Evolutionary conservation across 2,797 vertebrate genomes (phyloP).

Genomic region (Phrynocephalus vlangalii): DNA sequence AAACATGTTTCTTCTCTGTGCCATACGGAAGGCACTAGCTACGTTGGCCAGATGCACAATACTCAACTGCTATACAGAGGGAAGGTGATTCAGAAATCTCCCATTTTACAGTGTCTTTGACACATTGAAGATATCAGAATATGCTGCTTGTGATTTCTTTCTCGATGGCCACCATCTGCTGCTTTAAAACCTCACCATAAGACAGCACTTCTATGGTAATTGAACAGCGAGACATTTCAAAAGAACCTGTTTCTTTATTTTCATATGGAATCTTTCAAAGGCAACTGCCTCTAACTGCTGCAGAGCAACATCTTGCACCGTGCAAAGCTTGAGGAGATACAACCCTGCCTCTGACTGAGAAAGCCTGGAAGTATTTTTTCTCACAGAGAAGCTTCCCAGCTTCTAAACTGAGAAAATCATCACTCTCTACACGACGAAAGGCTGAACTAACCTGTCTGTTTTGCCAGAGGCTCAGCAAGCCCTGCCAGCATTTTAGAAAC

Average conservation of each 20-base stretch:
- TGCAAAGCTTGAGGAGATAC: neutral
- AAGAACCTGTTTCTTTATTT: neutral
- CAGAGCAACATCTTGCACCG: neutral
- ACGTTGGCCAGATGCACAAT: neutral
- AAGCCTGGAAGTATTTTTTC: neutral
- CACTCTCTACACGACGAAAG: neutral
- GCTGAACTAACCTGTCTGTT: neutral
- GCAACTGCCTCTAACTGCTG: neutral
- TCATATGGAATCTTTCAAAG: neutral
- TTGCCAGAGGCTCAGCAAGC: neutral
- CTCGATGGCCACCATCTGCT: conserved; percentile 6
- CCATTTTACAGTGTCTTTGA: neutral
- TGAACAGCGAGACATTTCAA: neutral
- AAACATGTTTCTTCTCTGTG: neutral
- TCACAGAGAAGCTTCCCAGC: neutral
- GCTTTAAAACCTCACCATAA: neutral
- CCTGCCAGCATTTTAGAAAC: neutral
- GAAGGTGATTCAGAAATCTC: neutral
- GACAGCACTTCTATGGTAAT: conserved; percentile 12
- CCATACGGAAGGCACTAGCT: neutral
- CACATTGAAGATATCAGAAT: neutral
- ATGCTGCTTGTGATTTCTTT: conserved; percentile 4
- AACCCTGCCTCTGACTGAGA: neutral
- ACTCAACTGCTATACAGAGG: neutral
- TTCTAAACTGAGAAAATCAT: neutral